Conservation (phyloP, 2,888 invertebrate genomes). For the Lypha dubia region DNA sequence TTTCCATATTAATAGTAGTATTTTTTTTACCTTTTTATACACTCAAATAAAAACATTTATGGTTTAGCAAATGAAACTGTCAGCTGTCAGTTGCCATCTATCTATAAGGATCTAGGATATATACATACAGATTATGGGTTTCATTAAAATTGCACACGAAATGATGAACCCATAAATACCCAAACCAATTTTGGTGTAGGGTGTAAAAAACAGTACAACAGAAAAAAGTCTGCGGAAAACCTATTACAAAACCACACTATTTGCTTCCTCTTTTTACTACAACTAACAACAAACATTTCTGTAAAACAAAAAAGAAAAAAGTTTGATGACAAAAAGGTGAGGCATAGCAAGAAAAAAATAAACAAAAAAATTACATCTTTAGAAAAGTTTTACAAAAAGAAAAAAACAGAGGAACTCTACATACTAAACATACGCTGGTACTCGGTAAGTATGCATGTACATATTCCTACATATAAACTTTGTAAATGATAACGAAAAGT, state of each 20-base stretch:
- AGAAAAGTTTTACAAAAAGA: slow-evolving; percentile 28
- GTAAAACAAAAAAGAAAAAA: background rate
- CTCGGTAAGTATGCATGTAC: slow-evolving; percentile 39
- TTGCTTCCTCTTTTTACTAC: background rate
- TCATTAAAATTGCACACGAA: no score
- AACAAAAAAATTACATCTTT: slow-evolving; percentile 14
- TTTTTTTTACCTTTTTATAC: no score
- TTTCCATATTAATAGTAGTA: no score
- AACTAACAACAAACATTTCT: background rate
- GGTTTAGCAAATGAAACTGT: no score
- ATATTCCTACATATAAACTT: slow-evolving; percentile 55
- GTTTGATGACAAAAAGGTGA: background rate
- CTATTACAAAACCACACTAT: slow-evolving; percentile 8
- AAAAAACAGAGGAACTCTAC: background rate
- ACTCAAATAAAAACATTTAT: no score
- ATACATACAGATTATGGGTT: no score
- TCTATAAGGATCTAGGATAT: no score
- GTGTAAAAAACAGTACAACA: background rate
- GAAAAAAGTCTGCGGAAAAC: background rate
- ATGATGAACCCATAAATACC: no score
- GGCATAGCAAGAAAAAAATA: background rate
- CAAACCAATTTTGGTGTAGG: background rate
- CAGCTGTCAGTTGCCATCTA: no score
- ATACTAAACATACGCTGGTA: background rate
- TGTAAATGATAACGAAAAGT: slow-evolving; percentile 27